phyloP scores from a whole-genome alignment of 2,888 invertebrate species.

The Caenorhabditis macrosperma region DNA sequence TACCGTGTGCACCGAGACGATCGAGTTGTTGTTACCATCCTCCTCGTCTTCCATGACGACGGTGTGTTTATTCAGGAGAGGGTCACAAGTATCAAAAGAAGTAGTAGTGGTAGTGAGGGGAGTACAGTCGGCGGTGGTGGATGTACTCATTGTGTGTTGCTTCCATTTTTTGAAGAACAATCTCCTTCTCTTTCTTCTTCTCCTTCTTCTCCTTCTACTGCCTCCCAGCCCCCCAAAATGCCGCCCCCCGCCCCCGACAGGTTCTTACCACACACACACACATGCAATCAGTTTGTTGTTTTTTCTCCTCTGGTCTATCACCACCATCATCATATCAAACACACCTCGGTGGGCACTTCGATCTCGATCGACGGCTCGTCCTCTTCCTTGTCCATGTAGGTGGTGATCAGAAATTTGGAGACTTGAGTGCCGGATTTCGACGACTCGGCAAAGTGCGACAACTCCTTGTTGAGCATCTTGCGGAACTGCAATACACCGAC shows the following conservation, averaged over 20 bases:
- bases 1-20: constrained; percentile 37
- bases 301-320: too few relatives aligned
- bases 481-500: constrained; percentile 89
- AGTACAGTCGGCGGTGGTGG: constrained; percentile 35
- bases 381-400: constrained; percentile 90
- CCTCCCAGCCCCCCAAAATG: too few relatives aligned
- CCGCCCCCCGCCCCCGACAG: constrained; percentile 45
- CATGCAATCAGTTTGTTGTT: constrained; percentile 34
- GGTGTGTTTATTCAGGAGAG: constrained; percentile 2
- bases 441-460: constrained; percentile 98
- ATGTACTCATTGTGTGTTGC: constrained; percentile 54
- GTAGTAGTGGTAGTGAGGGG: constrained; percentile 10
- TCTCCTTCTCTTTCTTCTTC: constrained; percentile 10
- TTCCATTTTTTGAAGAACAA: constrained; percentile 58
- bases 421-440: constrained; percentile 98
- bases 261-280: constrained; percentile 33
- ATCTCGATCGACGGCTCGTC: constrained; percentile 82
- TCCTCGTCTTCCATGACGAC: constrained; percentile 28
- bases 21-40: constrained; percentile 49
- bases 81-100: constrained; percentile 29
- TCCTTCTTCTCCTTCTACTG: too few relatives aligned
- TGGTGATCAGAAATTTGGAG: constrained; percentile 98
- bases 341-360: constrained; percentile 67
- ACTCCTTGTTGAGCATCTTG: constrained; percentile 98
- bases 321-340: too few relatives aligned